These are phyloP conservation scores for Cryptoprocta ferox DNA, from an alignment of 2,797 vertebrate species.

Conservation along the genomic window DNA sequence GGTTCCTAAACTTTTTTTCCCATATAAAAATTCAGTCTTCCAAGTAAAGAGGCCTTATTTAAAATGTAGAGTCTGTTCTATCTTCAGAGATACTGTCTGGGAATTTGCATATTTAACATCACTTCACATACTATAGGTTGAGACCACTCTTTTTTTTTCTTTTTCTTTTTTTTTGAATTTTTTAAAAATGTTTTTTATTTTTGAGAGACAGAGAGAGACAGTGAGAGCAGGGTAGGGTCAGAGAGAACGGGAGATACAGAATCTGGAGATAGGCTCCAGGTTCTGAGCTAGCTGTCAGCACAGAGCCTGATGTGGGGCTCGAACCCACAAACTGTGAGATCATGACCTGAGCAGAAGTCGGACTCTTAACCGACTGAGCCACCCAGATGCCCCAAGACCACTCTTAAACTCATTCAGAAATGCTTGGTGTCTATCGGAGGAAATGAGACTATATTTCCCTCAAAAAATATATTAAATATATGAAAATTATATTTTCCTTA, in stretches of 20 bases:
- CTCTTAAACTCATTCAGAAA: not conserved
- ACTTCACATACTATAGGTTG: not conserved
- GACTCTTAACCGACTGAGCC: too few relatives aligned
- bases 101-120: not conserved
- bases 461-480: not conserved
- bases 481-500: not conserved
- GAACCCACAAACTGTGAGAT: too few relatives aligned
- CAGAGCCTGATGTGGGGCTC: too few relatives aligned
- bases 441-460: not conserved
- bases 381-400: not conserved
- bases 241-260: too few relatives aligned
- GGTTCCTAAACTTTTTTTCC: not conserved
- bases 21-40: not conserved
- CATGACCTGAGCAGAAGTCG: too few relatives aligned
- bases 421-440: not conserved
- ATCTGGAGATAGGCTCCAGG: too few relatives aligned
- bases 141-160: not conserved
- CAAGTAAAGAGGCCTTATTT: not conserved
- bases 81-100: not conserved
- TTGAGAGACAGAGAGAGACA: too few relatives aligned
- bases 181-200: too few relatives aligned
- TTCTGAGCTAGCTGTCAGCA: too few relatives aligned
- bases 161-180: too few relatives aligned
- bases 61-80: not conserved
- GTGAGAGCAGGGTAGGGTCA: too few relatives aligned